phyloP scores from a whole-genome alignment of 2,888 invertebrate genomes.

The Leucophenga montana region DNA sequence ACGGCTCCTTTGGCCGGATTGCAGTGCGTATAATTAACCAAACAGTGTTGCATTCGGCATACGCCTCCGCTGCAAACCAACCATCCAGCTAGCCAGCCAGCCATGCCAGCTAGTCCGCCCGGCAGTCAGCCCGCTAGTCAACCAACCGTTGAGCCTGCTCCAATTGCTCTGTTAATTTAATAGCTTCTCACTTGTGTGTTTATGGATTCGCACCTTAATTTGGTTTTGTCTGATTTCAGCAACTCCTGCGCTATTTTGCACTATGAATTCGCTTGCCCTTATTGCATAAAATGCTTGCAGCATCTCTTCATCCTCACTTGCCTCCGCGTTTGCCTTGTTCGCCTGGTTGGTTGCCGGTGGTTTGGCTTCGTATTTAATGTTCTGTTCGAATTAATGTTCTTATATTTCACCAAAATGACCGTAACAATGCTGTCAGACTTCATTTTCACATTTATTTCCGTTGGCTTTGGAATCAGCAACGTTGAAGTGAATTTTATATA shows the following conservation, averaged over 20 bases:
- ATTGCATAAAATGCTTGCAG: neutral
- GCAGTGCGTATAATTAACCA: constrained; percentile 32
- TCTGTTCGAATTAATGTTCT: constrained; percentile 69
- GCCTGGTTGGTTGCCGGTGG: constrained; percentile 14
- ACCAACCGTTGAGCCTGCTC: neutral
- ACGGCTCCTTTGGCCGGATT: constrained; percentile 31
- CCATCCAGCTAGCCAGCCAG: no score
- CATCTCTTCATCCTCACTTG: neutral
- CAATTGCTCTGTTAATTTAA: constrained; percentile 51
- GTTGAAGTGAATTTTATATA: constrained; percentile 16
- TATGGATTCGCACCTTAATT: constrained; percentile 67
- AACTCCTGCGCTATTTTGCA: neutral
- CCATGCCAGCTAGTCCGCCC: neutral
- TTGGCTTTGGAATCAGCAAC: constrained; percentile 19
- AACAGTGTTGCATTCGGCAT: constrained; percentile 55
- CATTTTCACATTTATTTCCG: constrained; percentile 53
- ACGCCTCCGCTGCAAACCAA: constrained; percentile 50
- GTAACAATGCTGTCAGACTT: constrained; percentile 56
- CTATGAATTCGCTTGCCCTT: neutral
- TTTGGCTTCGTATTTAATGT: constrained; percentile 54
- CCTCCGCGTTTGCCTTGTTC: neutral
- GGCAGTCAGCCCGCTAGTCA: neutral
- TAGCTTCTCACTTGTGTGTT: constrained; percentile 66
- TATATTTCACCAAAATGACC: constrained; percentile 70
- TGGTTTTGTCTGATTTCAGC: constrained; percentile 56